These are phyloP conservation scores for Moxostoma hubbsi DNA, from an alignment of 2,797 vertebrate species.

Conservation along the genomic window DNA sequence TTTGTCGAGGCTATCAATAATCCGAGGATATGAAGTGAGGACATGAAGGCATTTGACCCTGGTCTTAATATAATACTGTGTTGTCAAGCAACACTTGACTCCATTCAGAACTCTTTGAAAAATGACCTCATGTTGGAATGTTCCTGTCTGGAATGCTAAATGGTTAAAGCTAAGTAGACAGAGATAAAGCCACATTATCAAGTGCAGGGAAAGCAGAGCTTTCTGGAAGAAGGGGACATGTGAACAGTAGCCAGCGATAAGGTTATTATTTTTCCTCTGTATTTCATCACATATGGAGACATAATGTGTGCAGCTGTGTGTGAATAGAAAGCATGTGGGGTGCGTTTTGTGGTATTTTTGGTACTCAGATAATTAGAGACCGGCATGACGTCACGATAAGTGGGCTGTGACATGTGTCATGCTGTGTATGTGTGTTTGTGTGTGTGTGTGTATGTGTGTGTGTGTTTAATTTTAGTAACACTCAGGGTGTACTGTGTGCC, in stretches of 20 bases:
- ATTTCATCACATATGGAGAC: constrained; percentile 57
- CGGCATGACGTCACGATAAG: constrained; percentile 53
- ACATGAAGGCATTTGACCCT: too few species aligned
- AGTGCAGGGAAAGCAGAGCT: constrained; percentile 71
- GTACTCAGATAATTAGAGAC: constrained; percentile 64
- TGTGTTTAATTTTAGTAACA: constrained; percentile 32
- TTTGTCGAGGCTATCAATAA: too few species aligned
- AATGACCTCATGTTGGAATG: constrained; percentile 40
- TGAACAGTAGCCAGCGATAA: constrained; percentile 72
- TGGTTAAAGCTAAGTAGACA: constrained; percentile 68
- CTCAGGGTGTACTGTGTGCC: background rate
- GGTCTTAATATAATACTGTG: too few species aligned
- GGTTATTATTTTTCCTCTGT: constrained; percentile 68
- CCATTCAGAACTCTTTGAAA: constrained; percentile 14
- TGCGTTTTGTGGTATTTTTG: constrained; percentile 56
- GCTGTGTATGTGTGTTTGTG: constrained; percentile 20
- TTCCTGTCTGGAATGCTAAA: constrained; percentile 53
- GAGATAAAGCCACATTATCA: constrained; percentile 66
- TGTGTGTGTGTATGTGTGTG: constrained; percentile 39
- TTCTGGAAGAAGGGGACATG: constrained; percentile 71
- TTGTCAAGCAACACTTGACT: background rate
- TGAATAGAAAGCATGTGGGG: constrained; percentile 50
- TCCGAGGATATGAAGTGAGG: too few species aligned
- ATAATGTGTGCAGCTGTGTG: constrained; percentile 53
- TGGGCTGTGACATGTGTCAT: constrained; percentile 4